Base-by-base conservation (phyloP, 2,113 vertebrate genomes). In the Cricetomys ansorgei region DNA sequence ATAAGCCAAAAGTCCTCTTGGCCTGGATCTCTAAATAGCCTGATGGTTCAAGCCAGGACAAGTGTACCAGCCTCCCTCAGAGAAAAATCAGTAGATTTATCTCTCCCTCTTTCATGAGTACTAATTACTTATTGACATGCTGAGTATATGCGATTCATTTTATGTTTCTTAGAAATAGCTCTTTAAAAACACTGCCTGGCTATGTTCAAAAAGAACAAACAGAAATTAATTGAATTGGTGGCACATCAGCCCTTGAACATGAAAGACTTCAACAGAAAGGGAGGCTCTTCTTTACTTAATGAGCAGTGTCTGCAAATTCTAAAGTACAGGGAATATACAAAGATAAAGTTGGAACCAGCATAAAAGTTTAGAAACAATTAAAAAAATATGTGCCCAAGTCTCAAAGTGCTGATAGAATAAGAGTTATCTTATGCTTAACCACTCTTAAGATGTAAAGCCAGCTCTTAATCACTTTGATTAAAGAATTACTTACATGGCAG, bases 121-220 rank as follows among this genome's bases (percentile, higher is more conserved):
- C 88, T 93, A 76, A 93, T 94, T 62, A 64, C 84, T 95, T 86
- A 67, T 55, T 77, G 73, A 43, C 84, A 70, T 89, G 62, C 84
- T 92, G 77, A 73, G 80, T 77, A 72, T 15, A 29, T 81, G n/a
- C 53, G 64, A 72, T 80, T 96, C 72, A 77, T 67, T 95, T 89
- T 87, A 57, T 79, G 96, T 92, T 92, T 90, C 94, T 93, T 94
- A 92, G 88, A 97, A 97, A 75, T 67, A 77, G n/a, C 75, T 90
- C 85, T 79, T 77, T 53, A 70, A 84, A 97, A 87, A 31, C 84
- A 65, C 13, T 62, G 6, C n/a, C 92, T 94, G 94, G 91, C 4
- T 89, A 64, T 91, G 79, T 92, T 95, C 96, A 92, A 65, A 95
- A 69, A 29, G 65, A 91, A 75, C 40, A 95, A 92, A 88, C 3